Conservation (phyloP, 2,797 vertebrate genomes). For the Crossoptilon crossoptilon region DNA sequence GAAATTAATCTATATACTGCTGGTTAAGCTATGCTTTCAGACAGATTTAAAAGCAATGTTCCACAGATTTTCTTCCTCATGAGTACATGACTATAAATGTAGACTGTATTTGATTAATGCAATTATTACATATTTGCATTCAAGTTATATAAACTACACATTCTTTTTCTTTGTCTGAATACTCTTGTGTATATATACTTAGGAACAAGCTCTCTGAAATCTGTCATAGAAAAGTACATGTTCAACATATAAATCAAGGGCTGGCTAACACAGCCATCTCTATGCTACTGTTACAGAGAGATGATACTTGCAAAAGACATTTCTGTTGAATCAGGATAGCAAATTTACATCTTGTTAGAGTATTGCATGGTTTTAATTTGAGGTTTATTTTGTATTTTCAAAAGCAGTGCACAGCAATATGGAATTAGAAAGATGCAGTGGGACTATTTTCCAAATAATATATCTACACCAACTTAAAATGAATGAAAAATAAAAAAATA, state of each 20-base stretch:
- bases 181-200: accelerated
- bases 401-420: background rate
- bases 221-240: background rate
- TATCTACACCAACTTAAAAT: background rate
- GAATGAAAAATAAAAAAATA: background rate
- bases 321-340: background rate
- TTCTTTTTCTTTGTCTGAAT: background rate
- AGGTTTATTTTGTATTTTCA: background rate
- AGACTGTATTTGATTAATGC: background rate
- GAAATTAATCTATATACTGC: background rate
- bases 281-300: background rate
- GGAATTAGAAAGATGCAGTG: background rate
- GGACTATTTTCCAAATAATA: background rate
- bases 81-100: background rate
- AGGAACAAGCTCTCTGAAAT: background rate
- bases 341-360: background rate
- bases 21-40: background rate
- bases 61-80: background rate
- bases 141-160: background rate
- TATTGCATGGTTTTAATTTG: background rate
- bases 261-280: background rate
- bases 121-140: background rate
- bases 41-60: background rate
- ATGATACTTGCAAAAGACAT: background rate
- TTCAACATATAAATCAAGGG: background rate